Conservation (phyloP, 2,113 vertebrate species). For the Corydoras sp. region DNA sequence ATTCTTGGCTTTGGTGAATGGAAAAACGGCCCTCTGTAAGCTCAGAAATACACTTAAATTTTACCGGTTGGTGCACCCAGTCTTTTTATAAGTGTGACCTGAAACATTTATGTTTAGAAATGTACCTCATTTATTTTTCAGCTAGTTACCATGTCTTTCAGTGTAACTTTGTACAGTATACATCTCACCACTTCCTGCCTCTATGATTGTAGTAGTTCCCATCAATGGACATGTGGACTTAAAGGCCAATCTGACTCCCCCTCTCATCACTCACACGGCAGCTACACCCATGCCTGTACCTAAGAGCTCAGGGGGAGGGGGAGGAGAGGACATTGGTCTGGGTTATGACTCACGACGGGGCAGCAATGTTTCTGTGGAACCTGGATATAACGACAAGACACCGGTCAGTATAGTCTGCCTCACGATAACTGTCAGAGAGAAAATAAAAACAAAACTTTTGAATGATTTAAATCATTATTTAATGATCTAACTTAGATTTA, state of each 20-base stretch:
- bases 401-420: slow-evolving; percentile 65
- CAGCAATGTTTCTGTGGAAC: slow-evolving; percentile 78
- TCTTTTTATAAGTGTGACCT: not conserved
- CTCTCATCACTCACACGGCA: slow-evolving; percentile 91
- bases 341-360: slow-evolving; percentile 71
- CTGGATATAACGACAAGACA: slow-evolving; percentile 75
- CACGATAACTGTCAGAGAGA: no score
- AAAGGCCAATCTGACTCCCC: slow-evolving; percentile 83
- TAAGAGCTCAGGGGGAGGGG: slow-evolving; percentile 68
- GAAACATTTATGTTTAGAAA: slow-evolving; percentile 36
- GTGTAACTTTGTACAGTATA: slow-evolving; percentile 11
- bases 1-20: no score
- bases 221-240: slow-evolving; percentile 83
- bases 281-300: slow-evolving; percentile 93
- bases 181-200: not conserved
- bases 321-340: slow-evolving; percentile 60
- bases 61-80: no score
- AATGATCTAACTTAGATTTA: no score
- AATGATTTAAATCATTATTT: no score
- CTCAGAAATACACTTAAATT: no score
- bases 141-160: slow-evolving; percentile 29
- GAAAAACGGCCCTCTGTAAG: no score
- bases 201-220: slow-evolving; percentile 67
- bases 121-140: slow-evolving; percentile 36
- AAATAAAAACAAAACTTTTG: no score